Base-by-base conservation (phyloP, 2,113 vertebrate species). In the Eurystomus gularis region DNA sequence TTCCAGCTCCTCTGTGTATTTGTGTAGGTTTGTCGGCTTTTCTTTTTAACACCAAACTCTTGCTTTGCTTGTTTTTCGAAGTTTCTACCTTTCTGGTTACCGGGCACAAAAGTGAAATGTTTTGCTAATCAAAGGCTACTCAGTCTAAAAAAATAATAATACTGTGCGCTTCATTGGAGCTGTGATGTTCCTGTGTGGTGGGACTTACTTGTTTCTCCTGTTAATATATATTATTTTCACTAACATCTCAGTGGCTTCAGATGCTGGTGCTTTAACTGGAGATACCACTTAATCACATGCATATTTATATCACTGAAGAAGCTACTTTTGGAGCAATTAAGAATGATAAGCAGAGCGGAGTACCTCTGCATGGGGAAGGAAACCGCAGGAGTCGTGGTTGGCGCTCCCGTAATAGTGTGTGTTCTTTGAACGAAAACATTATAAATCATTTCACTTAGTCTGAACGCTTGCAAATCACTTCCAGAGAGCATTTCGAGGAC, bases 401-500 rank as follows among this genome's bases (percentile, higher is more conserved):
- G 76, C 55, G 10, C 62, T 82, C 88, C 70, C 57, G 7, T 91
- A 49, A 58, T 60, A 80, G 87, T 21, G 65, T 85, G 54, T 31
- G 33, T 86, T 73, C 75, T 80, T 91, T 62, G 91, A 95, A 86
- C 94, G 64, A 77, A 92, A 96, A 94, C 10, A 57, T 57, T 60
- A 19, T 26, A 51, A 88, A 94, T 55, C 10, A 29, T 93, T 96
- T 86, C 19, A 62, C 69, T 96, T 44, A 23, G 33, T 68, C 26
- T 77, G 77, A 62, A 49, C 7, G 13, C 95, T 88, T 93, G 91
- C 78, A 94, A 35, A 21, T 81, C 26, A 60, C 49, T 72, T 48
- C 40, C 61, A 48, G 90, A 82, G 94, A 82, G 92, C 28, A 6
- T 90, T 90, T 90, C 44, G 60, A 89, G 77, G 28, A 51, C 33